A percentile compares a stretch with the other conserved stretches of the same genome.
These are phyloP conservation scores for Siniperca obscura DNA, from an alignment of 2,797 vertebrate species.

Conservation along the genomic window DNA sequence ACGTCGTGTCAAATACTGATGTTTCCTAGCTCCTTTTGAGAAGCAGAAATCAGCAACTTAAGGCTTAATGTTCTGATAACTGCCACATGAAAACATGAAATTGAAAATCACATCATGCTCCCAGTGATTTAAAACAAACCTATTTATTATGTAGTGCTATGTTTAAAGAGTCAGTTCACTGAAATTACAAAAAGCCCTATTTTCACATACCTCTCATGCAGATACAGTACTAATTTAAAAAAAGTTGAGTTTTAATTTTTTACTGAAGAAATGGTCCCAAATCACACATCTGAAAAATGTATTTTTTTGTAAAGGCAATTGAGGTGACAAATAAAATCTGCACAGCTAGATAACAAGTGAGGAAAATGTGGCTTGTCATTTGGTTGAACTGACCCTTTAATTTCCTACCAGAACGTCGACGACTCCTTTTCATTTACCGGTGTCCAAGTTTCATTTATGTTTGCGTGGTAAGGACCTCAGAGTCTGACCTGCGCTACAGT, in stretches of 20 bases:
- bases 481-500: not conserved
- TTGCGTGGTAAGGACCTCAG: not conserved
- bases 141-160: not conserved
- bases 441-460: not conserved
- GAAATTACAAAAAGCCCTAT: not conserved
- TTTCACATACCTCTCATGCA: not conserved
- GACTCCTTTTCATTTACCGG: conserved; percentile 1
- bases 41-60: not conserved
- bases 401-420: conserved; percentile 9
- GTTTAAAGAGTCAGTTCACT: conserved; percentile 13
- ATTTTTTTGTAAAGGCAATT: not conserved
- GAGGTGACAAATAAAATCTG: not conserved
- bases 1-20: not conserved
- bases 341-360: not conserved
- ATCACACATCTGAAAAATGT: too few species aligned
- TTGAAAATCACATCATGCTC: not conserved
- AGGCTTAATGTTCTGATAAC: fast-evolving
- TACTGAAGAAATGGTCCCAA: too few species aligned
- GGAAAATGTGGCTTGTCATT: not conserved
- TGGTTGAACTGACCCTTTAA: conserved; percentile 32
- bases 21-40: not conserved
- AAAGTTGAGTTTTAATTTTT: too few species aligned
- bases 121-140: not conserved
- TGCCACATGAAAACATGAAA: not conserved
- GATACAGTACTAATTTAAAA: not conserved